Conservation (phyloP, 2,888 invertebrate genomes). For the Cephus spinipes region DNA sequence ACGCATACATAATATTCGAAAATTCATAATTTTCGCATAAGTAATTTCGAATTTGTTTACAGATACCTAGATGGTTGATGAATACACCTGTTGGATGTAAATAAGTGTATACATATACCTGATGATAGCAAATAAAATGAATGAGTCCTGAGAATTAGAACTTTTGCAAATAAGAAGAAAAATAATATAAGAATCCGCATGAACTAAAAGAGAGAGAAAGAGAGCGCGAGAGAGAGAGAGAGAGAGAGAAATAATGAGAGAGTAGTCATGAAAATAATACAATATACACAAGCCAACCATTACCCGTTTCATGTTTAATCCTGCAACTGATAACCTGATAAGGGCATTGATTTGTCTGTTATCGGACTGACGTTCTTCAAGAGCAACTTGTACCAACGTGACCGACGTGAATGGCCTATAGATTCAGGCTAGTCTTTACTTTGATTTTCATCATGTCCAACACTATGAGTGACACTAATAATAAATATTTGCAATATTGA, state of each 20-base stretch:
- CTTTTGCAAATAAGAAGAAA: not conserved
- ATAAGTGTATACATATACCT: too few species aligned
- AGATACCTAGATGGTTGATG: too few species aligned
- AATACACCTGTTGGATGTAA: too few species aligned
- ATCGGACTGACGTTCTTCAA: not conserved
- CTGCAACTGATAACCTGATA: conserved; percentile 13
- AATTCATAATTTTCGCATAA: too few species aligned
- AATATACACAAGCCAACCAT: too few species aligned
- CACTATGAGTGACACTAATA: not conserved
- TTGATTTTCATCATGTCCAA: not conserved
- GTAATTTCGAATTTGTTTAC: too few species aligned
- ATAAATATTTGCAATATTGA: not conserved
- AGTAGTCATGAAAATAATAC: not conserved
- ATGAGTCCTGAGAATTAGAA: too few species aligned
- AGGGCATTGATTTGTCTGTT: conserved; percentile 15
- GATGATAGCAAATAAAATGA: too few species aligned
- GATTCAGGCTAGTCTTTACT: not conserved
- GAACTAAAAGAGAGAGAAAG: too few species aligned
- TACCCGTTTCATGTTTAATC: conserved; percentile 1
- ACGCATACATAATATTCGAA: too few species aligned
- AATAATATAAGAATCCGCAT: not conserved
- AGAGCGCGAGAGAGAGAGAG: not conserved
- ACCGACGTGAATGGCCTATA: not conserved
- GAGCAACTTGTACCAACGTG: not conserved
- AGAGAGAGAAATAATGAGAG: not conserved